Conservation (phyloP, 2,888 invertebrate genomes). For the Chrysolina oricalcia region DNA sequence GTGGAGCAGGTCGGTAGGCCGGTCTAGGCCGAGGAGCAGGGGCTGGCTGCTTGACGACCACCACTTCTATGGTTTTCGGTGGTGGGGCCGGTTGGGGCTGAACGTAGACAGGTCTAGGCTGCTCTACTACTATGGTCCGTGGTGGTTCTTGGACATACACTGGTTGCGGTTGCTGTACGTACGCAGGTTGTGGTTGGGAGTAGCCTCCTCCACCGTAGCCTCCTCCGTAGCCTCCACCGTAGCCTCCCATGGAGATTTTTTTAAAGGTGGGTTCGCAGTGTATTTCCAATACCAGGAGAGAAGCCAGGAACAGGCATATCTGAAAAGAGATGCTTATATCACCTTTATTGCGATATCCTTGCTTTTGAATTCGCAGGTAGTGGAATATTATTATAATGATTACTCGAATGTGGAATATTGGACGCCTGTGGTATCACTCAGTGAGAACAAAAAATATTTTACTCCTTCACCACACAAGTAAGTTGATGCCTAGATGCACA, state of each 20-base stretch:
- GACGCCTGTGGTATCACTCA: too few species aligned
- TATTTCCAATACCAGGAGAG: background rate
- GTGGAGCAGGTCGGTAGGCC: conserved; percentile 12
- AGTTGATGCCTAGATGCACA: too few species aligned
- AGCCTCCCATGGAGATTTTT: conserved; percentile 20
- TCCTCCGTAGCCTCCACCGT: conserved; percentile 35
- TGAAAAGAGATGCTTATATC: background rate
- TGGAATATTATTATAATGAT: too few species aligned
- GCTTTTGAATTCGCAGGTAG: too few species aligned
- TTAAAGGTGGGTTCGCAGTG: conserved; percentile 22
- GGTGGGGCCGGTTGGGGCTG: background rate
- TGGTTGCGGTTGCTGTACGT: conserved; percentile 19
- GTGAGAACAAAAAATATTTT: too few species aligned
- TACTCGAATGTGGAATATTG: too few species aligned
- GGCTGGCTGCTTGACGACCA: background rate
- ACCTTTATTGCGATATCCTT: background rate
- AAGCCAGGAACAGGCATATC: background rate
- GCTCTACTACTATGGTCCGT: background rate
- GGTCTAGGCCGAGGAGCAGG: conserved; percentile 5
- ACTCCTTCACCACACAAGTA: too few species aligned
- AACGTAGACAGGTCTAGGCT: background rate
- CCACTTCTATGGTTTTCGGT: conserved; percentile 12
- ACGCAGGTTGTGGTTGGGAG: conserved; percentile 23
- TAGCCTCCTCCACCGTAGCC: conserved; percentile 26
- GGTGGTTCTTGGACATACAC: conserved; percentile 5